These are phyloP conservation scores for Galago senegalensis DNA, from an alignment of 2,797 vertebrate genomes.

Conservation along the genomic window DNA sequence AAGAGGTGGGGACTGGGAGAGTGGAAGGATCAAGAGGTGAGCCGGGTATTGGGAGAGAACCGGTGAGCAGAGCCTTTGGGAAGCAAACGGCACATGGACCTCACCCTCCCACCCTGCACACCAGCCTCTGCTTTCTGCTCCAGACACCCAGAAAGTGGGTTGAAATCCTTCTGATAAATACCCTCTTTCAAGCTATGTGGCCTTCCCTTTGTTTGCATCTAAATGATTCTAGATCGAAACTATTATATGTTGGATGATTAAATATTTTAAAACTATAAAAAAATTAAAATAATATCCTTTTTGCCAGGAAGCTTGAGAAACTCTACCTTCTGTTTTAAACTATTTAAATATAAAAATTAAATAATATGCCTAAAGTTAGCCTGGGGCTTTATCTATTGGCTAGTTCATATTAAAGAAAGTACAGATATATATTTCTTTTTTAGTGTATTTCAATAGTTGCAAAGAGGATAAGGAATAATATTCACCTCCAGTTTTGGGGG, in stretches of 20 bases:
- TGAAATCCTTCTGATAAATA: not conserved
- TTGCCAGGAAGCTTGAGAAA: constrained; percentile 1
- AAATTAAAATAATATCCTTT: not conserved
- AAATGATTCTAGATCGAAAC: not conserved
- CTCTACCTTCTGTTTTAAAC: constrained; percentile 27
- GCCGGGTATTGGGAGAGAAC: not conserved
- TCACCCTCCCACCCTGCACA: fast-evolving
- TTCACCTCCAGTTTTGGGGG: not conserved
- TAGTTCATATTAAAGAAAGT: not conserved
- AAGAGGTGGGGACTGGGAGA: not conserved
- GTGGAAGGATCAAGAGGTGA: not conserved
- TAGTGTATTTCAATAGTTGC: not conserved
- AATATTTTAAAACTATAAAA: constrained; percentile 36
- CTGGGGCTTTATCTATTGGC: not conserved
- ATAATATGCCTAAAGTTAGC: not conserved
- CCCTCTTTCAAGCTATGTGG: not conserved
- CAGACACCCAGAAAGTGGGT: not conserved
- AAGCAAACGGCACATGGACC: not conserved
- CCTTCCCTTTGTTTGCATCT: not conserved
- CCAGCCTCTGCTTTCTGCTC: not conserved
- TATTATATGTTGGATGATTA: constrained; percentile 14
- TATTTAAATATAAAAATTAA: constrained; percentile 44
- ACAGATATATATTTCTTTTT: not conserved
- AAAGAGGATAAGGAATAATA: not conserved
- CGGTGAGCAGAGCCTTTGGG: not conserved